Percentiles rank a stretch among this genome's conserved stretches.
These are phyloP conservation scores for Phocoena phocoena DNA, from an alignment of 2,113 vertebrate species.

Conservation along the genomic window DNA sequence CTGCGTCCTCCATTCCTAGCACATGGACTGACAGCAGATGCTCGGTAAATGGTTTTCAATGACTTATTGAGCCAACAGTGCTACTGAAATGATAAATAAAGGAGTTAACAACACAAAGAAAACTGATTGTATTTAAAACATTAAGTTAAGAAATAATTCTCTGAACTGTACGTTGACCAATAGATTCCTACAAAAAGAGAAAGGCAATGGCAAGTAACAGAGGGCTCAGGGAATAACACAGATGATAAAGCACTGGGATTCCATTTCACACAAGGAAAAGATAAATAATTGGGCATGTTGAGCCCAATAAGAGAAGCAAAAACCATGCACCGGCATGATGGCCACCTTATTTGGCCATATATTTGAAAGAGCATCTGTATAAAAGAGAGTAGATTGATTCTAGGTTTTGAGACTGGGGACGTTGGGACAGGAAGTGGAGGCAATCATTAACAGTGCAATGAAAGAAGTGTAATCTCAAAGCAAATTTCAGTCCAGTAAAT, in stretches of 20 bases:
- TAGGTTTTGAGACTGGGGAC: not conserved
- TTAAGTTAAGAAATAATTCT: not conserved
- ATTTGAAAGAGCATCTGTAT: not conserved
- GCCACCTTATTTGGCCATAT: not conserved
- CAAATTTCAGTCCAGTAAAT: not conserved
- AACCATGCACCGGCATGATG: not conserved
- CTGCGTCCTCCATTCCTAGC: not conserved
- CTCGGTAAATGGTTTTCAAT: not conserved
- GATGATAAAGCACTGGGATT: not conserved
- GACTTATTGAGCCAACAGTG: not conserved
- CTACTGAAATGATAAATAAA: not conserved
- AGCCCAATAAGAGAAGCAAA: not conserved
- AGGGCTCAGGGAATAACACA: not conserved
- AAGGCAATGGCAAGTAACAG: not conserved
- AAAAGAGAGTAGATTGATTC: not conserved
- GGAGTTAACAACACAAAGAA: not conserved
- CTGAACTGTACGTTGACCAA: not conserved
- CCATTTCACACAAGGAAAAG: not conserved
- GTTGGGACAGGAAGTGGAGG: accelerated
- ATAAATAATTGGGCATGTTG: not conserved
- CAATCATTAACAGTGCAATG: not conserved
- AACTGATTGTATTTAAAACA: not conserved
- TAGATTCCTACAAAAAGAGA: not conserved
- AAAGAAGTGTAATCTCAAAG: not conserved
- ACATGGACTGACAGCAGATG: not conserved